Percentiles rank a stretch among this genome's conserved stretches.
phyloP scores from a whole-genome alignment of 2,113 vertebrate species.

The Malaclemys terrapin region DNA sequence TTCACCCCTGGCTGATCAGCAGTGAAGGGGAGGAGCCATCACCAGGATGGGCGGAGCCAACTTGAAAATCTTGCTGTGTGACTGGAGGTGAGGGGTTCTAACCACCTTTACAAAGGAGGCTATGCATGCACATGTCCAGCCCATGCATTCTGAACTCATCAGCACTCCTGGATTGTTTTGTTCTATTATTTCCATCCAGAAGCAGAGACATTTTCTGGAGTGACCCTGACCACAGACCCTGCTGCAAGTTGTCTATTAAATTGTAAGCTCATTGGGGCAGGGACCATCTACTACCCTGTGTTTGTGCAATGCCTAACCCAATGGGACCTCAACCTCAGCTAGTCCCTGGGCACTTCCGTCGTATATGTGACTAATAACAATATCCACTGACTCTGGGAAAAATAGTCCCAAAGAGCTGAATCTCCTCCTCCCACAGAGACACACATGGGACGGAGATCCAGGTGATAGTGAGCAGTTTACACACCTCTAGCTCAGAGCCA shows the following conservation, averaged over 20 bases:
- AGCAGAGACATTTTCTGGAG: constrained; percentile 34
- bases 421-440: constrained; percentile 16
- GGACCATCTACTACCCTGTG: neutral
- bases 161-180: constrained; percentile 1
- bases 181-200: neutral
- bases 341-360: too few species aligned
- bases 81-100: too few species aligned
- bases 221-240: neutral
- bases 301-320: neutral
- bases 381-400: neutral
- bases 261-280: neutral
- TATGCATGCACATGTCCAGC: too few species aligned
- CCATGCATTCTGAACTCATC: too few species aligned
- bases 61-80: too few species aligned
- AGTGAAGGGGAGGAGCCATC: too few species aligned
- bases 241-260: neutral
- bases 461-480: neutral
- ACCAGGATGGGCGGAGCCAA: too few species aligned
- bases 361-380: too few species aligned
- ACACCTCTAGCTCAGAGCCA: neutral
- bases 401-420: neutral
- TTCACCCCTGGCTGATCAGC: too few species aligned
- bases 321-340: neutral
- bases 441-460: neutral
- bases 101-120: too few species aligned